phyloP scores from a whole-genome alignment of 2,797 vertebrate species.

The Labeo calbasu region DNA sequence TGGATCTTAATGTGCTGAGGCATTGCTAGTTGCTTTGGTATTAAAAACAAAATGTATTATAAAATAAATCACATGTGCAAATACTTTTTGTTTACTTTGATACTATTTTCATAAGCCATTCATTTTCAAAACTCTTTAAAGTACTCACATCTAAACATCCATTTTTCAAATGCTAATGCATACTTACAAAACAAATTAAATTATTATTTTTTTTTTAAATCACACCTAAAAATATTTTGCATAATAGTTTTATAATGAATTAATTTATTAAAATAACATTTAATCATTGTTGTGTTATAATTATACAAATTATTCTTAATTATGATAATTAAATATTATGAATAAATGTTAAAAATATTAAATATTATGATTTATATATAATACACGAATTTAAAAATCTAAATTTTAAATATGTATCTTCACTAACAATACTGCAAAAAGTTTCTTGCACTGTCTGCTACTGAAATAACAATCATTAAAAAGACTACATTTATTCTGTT shows the following conservation, averaged over 20 bases:
- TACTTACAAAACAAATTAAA: not conserved
- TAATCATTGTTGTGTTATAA: not conserved
- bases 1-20: conserved; percentile 98
- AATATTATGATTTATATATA: too few relatives aligned
- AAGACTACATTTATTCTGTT: not conserved
- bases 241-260: not conserved
- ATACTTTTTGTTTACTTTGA: not conserved
- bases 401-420: not conserved
- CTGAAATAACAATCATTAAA: not conserved
- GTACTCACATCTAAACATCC: not conserved
- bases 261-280: not conserved
- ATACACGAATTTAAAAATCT: not conserved
- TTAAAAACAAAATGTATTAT: not conserved
- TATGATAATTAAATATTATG: too few relatives aligned
- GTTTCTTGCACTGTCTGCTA: too few relatives aligned
- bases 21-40: conserved; percentile 94
- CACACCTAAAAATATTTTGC: not conserved
- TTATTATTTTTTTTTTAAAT: not conserved
- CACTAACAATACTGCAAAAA: not conserved
- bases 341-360: too few relatives aligned
- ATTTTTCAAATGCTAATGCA: not conserved
- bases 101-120: not conserved
- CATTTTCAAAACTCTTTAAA: not conserved
- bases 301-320: not conserved
- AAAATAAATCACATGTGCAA: not conserved